Evolutionary conservation across 1,140 invertebrate genomes (phyloP).

Genomic region (Drosophila kepulauana): DNA sequence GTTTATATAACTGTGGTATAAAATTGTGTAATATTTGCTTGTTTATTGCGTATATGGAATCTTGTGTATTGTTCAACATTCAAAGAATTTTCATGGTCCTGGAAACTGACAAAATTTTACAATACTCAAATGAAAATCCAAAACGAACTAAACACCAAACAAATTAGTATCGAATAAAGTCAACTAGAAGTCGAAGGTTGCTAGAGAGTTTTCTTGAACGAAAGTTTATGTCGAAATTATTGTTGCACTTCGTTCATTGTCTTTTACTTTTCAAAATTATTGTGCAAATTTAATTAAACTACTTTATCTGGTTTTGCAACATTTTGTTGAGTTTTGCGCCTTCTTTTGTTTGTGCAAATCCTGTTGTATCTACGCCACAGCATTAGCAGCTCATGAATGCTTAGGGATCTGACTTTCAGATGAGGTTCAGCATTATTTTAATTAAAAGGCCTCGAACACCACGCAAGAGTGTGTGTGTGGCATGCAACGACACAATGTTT

Average conservation of each 20-base stretch:
- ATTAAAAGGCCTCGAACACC: conserved; percentile 23
- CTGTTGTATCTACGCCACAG: background rate
- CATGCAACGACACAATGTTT: conserved; percentile 17
- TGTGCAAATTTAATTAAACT: background rate
- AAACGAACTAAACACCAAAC: conserved; percentile 12
- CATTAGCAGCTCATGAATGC: background rate
- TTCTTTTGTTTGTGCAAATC: background rate
- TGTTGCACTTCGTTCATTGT: too few species aligned
- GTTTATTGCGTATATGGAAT: background rate
- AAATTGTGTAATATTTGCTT: background rate
- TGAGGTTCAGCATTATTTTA: conserved; percentile 2
- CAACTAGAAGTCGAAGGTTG: too few species aligned
- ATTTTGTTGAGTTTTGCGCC: background rate
- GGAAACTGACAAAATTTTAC: conserved; percentile 3
- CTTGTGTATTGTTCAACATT: background rate
- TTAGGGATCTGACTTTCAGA: background rate
- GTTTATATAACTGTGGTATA: background rate
- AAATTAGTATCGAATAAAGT: background rate
- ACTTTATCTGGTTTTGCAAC: background rate
- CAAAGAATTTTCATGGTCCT: conserved; percentile 34
- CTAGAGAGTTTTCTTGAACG: too few species aligned
- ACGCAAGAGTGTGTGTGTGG: background rate
- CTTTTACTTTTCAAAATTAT: background rate
- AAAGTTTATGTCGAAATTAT: too few species aligned
- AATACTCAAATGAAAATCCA: conserved; percentile 16